These are phyloP conservation scores for Colostygia pectinataria DNA, from an alignment of 2,888 invertebrate species.

Conservation along the genomic window DNA sequence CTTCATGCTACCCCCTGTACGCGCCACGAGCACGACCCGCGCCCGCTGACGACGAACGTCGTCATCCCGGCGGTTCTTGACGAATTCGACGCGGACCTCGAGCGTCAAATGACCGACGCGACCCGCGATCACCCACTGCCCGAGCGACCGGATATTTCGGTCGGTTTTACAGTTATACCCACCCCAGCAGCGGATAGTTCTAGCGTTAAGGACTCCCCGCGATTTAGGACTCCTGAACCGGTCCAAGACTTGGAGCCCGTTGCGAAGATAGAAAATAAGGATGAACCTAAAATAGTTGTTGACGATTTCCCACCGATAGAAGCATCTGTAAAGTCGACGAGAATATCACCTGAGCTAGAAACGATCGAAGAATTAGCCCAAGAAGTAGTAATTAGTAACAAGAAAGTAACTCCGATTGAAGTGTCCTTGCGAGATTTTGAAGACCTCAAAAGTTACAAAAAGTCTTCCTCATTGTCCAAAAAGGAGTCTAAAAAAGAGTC, in stretches of 20 bases:
- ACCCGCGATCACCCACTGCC: slow-evolving; percentile 35
- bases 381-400: background rate
- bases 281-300: slow-evolving; percentile 8
- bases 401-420: slow-evolving; percentile 4
- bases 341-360: slow-evolving; percentile 1
- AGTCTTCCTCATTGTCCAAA: slow-evolving; percentile 15
- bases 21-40: slow-evolving; percentile 24
- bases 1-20: slow-evolving; percentile 23
- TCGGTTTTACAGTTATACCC: slow-evolving; percentile 63
- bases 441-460: slow-evolving; percentile 16
- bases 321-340: slow-evolving; percentile 3
- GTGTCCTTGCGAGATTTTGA: slow-evolving; percentile 12
- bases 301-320: slow-evolving; percentile 24
- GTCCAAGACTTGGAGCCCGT: slow-evolving; percentile 2
- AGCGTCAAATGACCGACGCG: slow-evolving; percentile 41
- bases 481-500: slow-evolving; percentile 13
- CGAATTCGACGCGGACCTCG: slow-evolving; percentile 28
- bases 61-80: slow-evolving; percentile 45
- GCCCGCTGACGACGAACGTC: slow-evolving; percentile 37
- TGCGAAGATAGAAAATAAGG: slow-evolving; percentile 10
- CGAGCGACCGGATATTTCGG: slow-evolving; percentile 63
- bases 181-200: slow-evolving; percentile 61
- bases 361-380: slow-evolving; percentile 9
- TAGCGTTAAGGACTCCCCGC: slow-evolving; percentile 39
- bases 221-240: slow-evolving; percentile 7